Conservation (phyloP, 2,888 invertebrate genomes). For the Neoascia interrupta region DNA sequence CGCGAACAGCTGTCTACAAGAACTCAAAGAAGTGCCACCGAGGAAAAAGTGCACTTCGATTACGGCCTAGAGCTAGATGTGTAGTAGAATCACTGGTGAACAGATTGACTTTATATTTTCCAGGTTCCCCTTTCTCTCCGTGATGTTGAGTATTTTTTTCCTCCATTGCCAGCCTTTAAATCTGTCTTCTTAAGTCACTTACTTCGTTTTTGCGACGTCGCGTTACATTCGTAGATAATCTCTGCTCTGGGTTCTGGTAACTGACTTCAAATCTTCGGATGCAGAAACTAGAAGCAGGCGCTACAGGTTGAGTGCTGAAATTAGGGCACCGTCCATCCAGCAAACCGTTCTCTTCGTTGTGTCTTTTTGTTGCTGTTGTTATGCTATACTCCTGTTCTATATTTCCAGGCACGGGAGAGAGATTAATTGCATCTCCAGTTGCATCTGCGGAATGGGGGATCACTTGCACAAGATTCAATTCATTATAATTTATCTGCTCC, state of each 20-base stretch:
- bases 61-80: slow-evolving; percentile 14
- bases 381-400: slow-evolving; percentile 52
- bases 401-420: slow-evolving; percentile 42
- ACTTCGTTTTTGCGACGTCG: slow-evolving; percentile 14
- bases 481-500: slow-evolving; percentile 64
- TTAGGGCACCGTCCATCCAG: slow-evolving; percentile 58
- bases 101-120: slow-evolving; percentile 27
- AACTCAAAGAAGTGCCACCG: slow-evolving; percentile 20
- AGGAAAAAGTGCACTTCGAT: slow-evolving; percentile 8
- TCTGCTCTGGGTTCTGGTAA: slow-evolving; percentile 42
- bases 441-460: slow-evolving; percentile 59
- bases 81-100: neutral
- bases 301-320: slow-evolving; percentile 59
- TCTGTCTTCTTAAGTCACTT: slow-evolving; percentile 39
- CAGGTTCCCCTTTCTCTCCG: slow-evolving; percentile 18
- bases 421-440: slow-evolving; percentile 60
- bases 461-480: slow-evolving; percentile 65
- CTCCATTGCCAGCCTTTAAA: slow-evolving; percentile 31
- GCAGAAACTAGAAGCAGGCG: slow-evolving; percentile 39
- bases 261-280: slow-evolving; percentile 24
- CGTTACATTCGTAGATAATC: slow-evolving; percentile 37
- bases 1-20: slow-evolving; percentile 19
- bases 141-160: slow-evolving; percentile 39
- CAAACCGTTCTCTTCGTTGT: slow-evolving; percentile 26
- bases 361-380: slow-evolving; percentile 6